These are phyloP conservation scores for Pachyuromys duprasi DNA, from an alignment of 2,797 vertebrate genomes.

Conservation along the genomic window DNA sequence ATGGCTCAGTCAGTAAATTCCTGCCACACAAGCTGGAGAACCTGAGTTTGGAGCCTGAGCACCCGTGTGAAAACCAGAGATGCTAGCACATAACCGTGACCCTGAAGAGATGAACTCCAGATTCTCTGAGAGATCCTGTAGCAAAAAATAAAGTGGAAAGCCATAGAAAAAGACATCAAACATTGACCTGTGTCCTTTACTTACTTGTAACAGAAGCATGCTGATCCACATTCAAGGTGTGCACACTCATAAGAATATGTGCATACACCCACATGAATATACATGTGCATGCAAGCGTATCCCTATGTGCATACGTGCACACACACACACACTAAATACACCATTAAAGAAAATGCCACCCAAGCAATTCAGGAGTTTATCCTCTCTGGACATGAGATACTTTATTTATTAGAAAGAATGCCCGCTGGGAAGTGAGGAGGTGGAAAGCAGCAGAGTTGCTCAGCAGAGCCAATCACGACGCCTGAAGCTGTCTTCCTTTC, in stretches of 20 bases:
- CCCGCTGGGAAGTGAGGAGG: neutral
- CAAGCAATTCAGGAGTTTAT: neutral
- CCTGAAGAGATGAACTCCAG: neutral
- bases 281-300: neutral
- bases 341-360: neutral
- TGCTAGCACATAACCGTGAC: neutral
- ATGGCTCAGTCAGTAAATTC: neutral
- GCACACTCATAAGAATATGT: neutral
- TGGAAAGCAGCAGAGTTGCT: neutral
- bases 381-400: neutral
- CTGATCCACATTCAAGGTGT: neutral
- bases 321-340: neutral
- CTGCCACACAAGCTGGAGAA: neutral
- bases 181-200: neutral
- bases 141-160: neutral
- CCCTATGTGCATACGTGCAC: neutral
- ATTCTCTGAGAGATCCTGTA: neutral
- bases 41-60: neutral
- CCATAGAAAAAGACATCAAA: neutral
- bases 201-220: neutral
- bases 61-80: neutral
- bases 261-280: neutral
- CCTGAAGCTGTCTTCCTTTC: constrained; percentile 14
- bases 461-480: neutral
- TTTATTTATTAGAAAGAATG: neutral